Percentiles rank a stretch among this genome's conserved stretches.
Conservation (phyloP, 2,797 vertebrate species). For the Bufotes viridis region DNA sequence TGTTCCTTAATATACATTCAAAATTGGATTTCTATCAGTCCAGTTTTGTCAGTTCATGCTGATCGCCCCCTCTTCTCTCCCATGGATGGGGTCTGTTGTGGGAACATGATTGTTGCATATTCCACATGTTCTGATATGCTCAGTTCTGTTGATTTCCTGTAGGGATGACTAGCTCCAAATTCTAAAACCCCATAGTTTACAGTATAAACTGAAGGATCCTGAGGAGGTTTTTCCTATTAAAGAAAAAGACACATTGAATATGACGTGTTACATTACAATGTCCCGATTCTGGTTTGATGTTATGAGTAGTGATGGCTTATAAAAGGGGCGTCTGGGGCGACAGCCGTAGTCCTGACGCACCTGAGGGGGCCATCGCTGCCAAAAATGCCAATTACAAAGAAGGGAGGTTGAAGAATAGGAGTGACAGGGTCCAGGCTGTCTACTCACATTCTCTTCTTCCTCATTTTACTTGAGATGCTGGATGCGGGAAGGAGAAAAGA, state of each 20-base stretch:
- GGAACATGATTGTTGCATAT: conserved; percentile 79
- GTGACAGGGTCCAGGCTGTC: too few relatives aligned
- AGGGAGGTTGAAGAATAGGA: too few relatives aligned
- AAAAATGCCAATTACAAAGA: too few relatives aligned
- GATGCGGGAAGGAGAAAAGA: too few relatives aligned
- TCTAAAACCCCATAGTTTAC: conserved; percentile 76
- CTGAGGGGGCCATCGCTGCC: too few relatives aligned
- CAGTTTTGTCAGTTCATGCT: neutral
- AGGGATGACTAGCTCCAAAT: conserved; percentile 66
- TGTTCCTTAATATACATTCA: conserved; percentile 2
- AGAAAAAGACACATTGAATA: neutral
- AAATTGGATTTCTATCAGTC: neutral
- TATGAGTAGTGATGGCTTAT: too few relatives aligned
- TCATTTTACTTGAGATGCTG: too few relatives aligned
- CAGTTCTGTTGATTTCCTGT: neutral
- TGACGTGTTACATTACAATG: neutral
- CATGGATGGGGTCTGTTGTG: conserved; percentile 51
- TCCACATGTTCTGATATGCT: conserved; percentile 67
- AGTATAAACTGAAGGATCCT: neutral
- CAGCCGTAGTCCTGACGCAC: too few relatives aligned
- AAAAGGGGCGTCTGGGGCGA: too few relatives aligned
- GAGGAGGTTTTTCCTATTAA: conserved; percentile 63
- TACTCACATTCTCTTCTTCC: too few relatives aligned
- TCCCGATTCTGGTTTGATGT: too few relatives aligned
- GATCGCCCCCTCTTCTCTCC: neutral